Conservation (phyloP, 2,113 vertebrate genomes). For the Struthidea cinerea region DNA sequence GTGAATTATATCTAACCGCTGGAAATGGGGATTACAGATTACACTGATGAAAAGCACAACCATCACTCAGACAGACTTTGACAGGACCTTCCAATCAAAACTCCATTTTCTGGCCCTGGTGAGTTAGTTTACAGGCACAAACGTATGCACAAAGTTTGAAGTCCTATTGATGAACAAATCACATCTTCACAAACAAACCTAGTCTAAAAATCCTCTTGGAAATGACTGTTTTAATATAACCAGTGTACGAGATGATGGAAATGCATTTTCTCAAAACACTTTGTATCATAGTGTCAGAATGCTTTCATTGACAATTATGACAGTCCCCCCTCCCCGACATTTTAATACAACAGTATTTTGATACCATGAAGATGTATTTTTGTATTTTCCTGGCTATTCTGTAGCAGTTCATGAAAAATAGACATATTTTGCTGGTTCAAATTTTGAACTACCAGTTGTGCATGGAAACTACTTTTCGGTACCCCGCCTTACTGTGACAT, state of each 20-base stretch:
- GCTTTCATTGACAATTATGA: neutral
- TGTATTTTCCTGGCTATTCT: neutral
- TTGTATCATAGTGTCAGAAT: neutral
- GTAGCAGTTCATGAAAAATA: neutral
- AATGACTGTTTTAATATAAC: neutral
- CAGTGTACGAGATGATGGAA: neutral
- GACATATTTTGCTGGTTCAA: neutral
- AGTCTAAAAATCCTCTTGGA: neutral
- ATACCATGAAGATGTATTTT: neutral
- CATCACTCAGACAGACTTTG: slow-evolving; percentile 58
- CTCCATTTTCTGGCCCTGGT: neutral
- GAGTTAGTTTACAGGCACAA: neutral
- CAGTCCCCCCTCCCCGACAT: rapidly evolving
- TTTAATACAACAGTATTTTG: neutral
- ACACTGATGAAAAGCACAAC: slow-evolving; percentile 35
- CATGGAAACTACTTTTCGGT: neutral
- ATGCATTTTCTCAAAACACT: neutral
- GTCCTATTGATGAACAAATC: neutral
- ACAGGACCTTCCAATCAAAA: slow-evolving; percentile 53
- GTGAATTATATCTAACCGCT: slow-evolving; percentile 43
- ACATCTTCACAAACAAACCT: slow-evolving; percentile 18
- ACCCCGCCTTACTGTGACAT: neutral
- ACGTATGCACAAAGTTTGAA: neutral
- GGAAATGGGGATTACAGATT: slow-evolving; percentile 54
- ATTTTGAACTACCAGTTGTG: neutral